Evolutionary conservation across 92 coral and sea anemone species (phyloP).

Genomic region (Zoanthus gigantus): DNA sequence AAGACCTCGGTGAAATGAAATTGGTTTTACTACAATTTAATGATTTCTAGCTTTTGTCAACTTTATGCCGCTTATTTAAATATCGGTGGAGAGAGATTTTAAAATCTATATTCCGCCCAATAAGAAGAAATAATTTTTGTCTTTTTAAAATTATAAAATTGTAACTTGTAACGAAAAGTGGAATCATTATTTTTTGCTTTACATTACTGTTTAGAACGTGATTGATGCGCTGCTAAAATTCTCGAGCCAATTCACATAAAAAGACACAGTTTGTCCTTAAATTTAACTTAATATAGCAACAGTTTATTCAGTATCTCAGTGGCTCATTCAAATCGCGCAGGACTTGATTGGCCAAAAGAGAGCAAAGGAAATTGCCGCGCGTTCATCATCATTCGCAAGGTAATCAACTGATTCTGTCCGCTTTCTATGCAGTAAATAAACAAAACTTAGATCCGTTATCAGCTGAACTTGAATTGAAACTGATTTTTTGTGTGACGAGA

Average conservation of each 20-base stretch:
- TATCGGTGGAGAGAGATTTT: slow-evolving; percentile 15
- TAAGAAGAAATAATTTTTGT: not conserved
- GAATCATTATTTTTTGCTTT: not conserved
- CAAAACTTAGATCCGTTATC: slow-evolving; percentile 30
- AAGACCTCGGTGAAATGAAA: not conserved
- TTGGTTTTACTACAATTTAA: not conserved
- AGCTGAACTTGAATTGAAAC: slow-evolving; percentile 8
- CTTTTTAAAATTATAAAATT: not conserved
- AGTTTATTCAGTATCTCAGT: slow-evolving; percentile 25
- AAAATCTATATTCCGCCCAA: not conserved
- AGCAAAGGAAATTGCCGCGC: slow-evolving; percentile 37
- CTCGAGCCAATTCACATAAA: not conserved
- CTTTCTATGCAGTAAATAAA: slow-evolving; percentile 26
- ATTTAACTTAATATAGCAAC: slow-evolving; percentile 18
- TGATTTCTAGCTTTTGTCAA: not conserved
- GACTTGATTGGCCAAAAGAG: slow-evolving; percentile 30
- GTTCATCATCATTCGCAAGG: slow-evolving; percentile 37
- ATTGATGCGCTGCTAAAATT: not conserved
- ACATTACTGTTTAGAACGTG: not conserved
- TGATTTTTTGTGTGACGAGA: not conserved
- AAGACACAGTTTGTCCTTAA: not conserved
- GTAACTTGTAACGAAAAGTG: not conserved
- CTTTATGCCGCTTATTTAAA: slow-evolving; percentile 26
- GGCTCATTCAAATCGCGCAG: slow-evolving; percentile 6
- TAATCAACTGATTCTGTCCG: slow-evolving; percentile 18